Base-by-base conservation (phyloP, 2,888 invertebrate genomes). In the Apeira syringaria region DNA sequence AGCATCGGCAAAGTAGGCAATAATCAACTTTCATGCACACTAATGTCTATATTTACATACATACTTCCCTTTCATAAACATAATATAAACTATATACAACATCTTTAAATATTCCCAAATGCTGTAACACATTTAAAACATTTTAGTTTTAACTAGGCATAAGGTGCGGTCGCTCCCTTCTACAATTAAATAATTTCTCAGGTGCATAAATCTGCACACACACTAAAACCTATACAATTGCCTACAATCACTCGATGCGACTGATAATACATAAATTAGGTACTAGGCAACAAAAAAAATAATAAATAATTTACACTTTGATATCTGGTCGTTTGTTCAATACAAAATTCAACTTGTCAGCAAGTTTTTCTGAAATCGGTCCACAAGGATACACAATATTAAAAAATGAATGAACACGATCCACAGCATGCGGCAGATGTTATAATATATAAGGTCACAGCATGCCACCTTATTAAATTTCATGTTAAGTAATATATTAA, bases 1-100 rank as follows among this genome's bases (percentile, higher is more conserved):
- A 15, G 15, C 15, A 15, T 15, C 15, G 83, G 80, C 82, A 74
- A 81, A 73, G 77, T 71, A 78, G 85, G 86, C 87, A 78, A 75
- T 71, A 64, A 71, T 73, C 64, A 75, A 76, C 75, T 69, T 68
- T 64, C 67, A 67, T 62, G 65, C 59, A 62, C 30, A 43, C 74
- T 75, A 78, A 75, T 58, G 64, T 72, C 59, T 65, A 71, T 88
- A 88, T 87, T 70, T 87, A 88, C 87, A 88, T 74, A 71, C n/a
- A n/a, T n/a, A 76, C 74, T 72, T 78, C 64, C 61, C 77, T 83
- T 77, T 80, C 85, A 72, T 83, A 88, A 87, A 87, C 86, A 86
- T 85, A 86, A 86, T 86, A 87, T 84, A 87, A 87, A 88, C 82
- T 89, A 89, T 89, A 85, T 89, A 89, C 89, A 89, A 87, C 85